phyloP scores from a whole-genome alignment of 2,888 invertebrate species.

The Syrista parreyssii region DNA sequence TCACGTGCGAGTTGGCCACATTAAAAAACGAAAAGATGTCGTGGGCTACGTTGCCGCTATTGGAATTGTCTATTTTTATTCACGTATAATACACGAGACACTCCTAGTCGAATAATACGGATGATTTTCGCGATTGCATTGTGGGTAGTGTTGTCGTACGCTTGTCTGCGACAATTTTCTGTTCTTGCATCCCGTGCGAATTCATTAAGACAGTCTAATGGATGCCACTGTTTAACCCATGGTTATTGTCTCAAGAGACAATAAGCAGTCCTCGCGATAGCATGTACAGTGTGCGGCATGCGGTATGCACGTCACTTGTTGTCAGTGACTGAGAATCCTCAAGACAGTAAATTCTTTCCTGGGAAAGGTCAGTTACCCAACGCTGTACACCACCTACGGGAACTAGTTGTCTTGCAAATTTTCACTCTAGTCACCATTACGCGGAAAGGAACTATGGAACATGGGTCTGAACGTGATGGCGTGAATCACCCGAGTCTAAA shows the following conservation, averaged over 20 bases:
- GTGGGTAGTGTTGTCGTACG: background rate
- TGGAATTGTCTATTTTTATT: background rate
- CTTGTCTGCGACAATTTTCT: background rate
- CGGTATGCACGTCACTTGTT: background rate
- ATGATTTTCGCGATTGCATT: background rate
- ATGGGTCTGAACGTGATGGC: background rate
- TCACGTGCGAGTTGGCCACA: slow-evolving; percentile 32
- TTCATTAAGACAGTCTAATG: background rate
- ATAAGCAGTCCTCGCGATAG: background rate
- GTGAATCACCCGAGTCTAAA: slow-evolving; percentile 21
- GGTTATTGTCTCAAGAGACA: background rate
- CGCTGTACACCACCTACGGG: background rate
- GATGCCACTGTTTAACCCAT: background rate
- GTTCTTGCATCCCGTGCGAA: background rate
- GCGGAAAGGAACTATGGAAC: background rate
- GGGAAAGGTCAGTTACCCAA: slow-evolving; percentile 34
- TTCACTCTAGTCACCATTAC: background rate
- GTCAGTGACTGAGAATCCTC: background rate
- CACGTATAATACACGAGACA: background rate
- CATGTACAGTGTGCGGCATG: background rate
- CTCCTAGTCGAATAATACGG: background rate
- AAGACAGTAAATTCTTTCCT: slow-evolving; percentile 26
- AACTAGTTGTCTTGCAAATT: background rate
- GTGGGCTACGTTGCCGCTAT: too few relatives aligned
- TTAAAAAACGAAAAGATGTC: slow-evolving; percentile 28